A percentile compares a stretch with the other conserved stretches of the same genome.
These are phyloP conservation scores for Notothenia coriiceps DNA, from an alignment of 2,113 vertebrate genomes.

Conservation along the genomic window DNA sequence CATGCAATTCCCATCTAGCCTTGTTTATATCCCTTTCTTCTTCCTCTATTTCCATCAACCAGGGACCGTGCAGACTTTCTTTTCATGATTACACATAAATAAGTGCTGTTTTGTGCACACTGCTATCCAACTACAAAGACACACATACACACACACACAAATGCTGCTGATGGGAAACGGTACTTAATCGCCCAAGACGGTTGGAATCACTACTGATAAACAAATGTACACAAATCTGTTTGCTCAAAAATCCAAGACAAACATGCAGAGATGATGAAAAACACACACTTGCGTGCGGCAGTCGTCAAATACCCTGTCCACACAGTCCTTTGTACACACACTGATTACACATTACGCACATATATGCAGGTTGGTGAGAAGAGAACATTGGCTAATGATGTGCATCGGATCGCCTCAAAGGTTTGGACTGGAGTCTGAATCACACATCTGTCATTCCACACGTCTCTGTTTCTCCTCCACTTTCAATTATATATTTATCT, in stretches of 20 bases:
- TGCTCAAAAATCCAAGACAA: constrained; percentile 47
- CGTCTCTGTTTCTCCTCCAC: constrained; percentile 31
- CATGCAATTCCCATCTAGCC: constrained; percentile 65
- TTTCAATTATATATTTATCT: constrained; percentile 72
- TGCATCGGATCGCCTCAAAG: constrained; percentile 53
- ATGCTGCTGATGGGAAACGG: neutral
- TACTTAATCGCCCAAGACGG: constrained; percentile 29
- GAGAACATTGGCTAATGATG: constrained; percentile 54
- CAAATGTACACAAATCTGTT: constrained; percentile 42
- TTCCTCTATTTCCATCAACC: constrained; percentile 39
- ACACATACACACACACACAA: constrained; percentile 13
- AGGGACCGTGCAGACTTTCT: constrained; percentile 19
- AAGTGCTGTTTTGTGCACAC: constrained; percentile 12
- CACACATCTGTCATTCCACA: constrained; percentile 55
- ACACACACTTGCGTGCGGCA: constrained; percentile 1
- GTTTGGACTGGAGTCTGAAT: constrained; percentile 28
- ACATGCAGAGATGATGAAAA: constrained; percentile 57
- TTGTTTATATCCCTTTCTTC: constrained; percentile 61
- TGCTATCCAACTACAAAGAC: constrained; percentile 6
- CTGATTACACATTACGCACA: constrained; percentile 36
- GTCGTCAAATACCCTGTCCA: constrained; percentile 36
- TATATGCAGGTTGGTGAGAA: neutral
- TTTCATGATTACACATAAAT: constrained; percentile 56
- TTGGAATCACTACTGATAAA: constrained; percentile 5
- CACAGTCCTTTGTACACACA: constrained; percentile 31